Conservation (phyloP, 2,797 vertebrate genomes). For the Bradypus variegatus region DNA sequence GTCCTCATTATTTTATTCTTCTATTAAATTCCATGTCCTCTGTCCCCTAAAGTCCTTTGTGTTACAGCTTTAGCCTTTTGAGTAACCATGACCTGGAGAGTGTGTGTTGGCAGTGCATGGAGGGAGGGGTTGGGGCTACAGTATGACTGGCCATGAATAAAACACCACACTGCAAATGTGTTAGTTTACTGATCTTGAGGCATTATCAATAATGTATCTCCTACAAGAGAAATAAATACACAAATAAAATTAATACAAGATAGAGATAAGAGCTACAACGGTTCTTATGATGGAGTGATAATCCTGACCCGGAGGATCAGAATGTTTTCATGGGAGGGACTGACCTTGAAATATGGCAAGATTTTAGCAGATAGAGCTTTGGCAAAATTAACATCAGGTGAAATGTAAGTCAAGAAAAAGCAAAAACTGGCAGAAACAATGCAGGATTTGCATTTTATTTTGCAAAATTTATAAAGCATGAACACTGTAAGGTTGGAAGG, state of each 20-base stretch:
- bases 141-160: background rate
- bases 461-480: background rate
- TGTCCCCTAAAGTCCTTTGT: background rate
- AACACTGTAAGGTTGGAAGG: background rate
- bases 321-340: background rate
- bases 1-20: background rate
- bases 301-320: background rate
- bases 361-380: constrained; percentile 11
- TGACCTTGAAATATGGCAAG: background rate
- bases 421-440: background rate
- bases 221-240: background rate
- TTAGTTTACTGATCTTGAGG: background rate
- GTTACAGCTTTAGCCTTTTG: background rate
- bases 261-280: background rate
- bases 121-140: background rate
- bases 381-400: background rate
- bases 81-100: background rate
- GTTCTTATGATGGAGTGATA: background rate
- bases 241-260: background rate
- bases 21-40: background rate
- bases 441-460: background rate
- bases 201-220: background rate
- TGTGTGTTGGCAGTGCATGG: background rate
- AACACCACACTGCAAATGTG: background rate
- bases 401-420: background rate